Evolutionary conservation across 2,888 invertebrate species (phyloP), one percentile per base, ranked within the genome.

Genomic region (Germaria angustata): DNA sequence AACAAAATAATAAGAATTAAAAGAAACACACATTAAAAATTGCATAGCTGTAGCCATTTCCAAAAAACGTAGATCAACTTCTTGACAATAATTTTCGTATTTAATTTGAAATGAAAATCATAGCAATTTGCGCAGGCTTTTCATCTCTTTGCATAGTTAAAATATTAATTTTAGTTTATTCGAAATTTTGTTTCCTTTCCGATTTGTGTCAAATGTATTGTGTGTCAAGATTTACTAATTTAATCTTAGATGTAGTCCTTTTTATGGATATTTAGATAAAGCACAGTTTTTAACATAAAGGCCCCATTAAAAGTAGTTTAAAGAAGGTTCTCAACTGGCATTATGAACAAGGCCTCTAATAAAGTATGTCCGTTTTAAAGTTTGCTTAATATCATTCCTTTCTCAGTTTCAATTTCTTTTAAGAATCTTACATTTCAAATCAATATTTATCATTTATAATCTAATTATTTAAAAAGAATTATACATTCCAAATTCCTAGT

Each of bases 51-150:
- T 94, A 94, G 95, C 94, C 95, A 95, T 95, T 95, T 95, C 95
- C 95, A 95, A 95, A 95, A 95, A 96, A 96, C 95, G 96, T 96
- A 95, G 95, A 96, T 96, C 96, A 96, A 96, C 96, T 96, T 96
- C 96, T 96, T 95, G 95, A 95, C 88, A 90, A 90, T 89, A 90
- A 88, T 86, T 80, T 84, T 59, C 65, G 39, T 34, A 53, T 69
- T 84, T 81, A 66, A 63, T n/a, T 66, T 72, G 68, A 49, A 53
- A 80, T 78, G 59, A 51, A 51, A 85, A 86, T 84, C 84, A 80
- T 76, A 78, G 84, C 44, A 85, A 63, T 68, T 80, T 82, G 66
- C 81, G 77, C 44, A 36, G 66, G 68, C 66, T 68, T 61, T 81
- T n/a, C n/a, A n/a, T 71, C 22, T 69, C 51, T 79, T 82, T 83